Evolutionary conservation across 2,113 vertebrate species (phyloP).

Genomic region (Atlantisia rogersi): DNA sequence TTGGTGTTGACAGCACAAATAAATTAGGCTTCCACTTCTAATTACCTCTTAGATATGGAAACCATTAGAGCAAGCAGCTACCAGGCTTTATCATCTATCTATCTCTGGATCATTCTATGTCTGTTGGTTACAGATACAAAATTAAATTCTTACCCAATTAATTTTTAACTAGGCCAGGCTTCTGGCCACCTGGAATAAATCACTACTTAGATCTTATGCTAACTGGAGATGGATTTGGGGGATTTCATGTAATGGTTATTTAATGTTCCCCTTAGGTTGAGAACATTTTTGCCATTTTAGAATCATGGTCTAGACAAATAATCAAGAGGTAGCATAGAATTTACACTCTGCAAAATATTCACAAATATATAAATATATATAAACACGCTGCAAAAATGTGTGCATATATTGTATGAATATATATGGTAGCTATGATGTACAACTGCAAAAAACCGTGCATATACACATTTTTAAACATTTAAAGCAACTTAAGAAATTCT

Average conservation of each 20-base stretch:
- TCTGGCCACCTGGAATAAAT: not conserved
- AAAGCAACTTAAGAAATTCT: not conserved
- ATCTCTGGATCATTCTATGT: not conserved
- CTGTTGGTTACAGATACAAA: not conserved
- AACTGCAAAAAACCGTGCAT: not conserved
- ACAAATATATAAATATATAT: not conserved
- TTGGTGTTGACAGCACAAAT: constrained; percentile 6
- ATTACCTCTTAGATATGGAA: not conserved
- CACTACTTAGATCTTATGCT: not conserved
- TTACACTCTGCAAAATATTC: not conserved
- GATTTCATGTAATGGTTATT: not conserved
- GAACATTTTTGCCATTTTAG: not conserved
- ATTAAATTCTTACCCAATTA: not conserved
- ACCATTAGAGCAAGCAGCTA: not conserved
- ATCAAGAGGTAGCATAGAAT: not conserved
- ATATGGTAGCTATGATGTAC: not conserved
- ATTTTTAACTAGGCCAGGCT: not conserved
- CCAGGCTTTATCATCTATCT: not conserved
- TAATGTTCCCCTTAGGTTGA: not conserved
- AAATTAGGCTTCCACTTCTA: constrained; percentile 2
- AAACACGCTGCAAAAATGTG: not conserved
- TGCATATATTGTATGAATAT: not conserved
- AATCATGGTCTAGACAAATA: not conserved
- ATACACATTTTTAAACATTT: not conserved
- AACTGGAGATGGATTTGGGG: not conserved